Conservation (phyloP, 1,140 invertebrate species). For the Eueides isabella region DNA sequence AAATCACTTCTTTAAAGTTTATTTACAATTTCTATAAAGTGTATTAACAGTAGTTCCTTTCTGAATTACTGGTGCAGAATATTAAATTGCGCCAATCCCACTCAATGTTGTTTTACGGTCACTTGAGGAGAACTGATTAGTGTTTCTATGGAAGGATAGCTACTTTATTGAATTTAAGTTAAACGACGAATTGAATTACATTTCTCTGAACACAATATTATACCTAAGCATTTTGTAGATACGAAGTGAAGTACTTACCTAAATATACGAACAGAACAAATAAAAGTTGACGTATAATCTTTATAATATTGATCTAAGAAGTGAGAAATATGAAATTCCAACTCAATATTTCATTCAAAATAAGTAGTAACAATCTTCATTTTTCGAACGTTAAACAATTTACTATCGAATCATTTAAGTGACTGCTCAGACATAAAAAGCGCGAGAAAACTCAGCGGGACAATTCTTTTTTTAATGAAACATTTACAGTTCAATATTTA, state of each 20-base stretch:
- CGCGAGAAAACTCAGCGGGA: too few relatives aligned
- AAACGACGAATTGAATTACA: conserved; percentile 5
- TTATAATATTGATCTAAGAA: not conserved
- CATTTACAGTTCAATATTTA: too few relatives aligned
- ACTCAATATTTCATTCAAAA: too few relatives aligned
- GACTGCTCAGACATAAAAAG: too few relatives aligned
- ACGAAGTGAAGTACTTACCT: not conserved
- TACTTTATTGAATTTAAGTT: conserved; percentile 20
- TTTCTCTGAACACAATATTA: not conserved
- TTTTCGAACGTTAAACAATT: too few relatives aligned
- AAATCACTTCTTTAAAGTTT: not conserved
- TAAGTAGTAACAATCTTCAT: too few relatives aligned
- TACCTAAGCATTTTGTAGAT: not conserved
- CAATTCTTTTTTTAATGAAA: too few relatives aligned
- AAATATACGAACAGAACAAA: not conserved
- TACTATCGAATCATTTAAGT: too few relatives aligned
- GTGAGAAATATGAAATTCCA: too few relatives aligned
- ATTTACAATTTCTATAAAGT: not conserved
- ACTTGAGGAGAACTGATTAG: conserved; percentile 24
- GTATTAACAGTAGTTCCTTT: not conserved
- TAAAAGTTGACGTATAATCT: not conserved
- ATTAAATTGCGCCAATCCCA: conserved; percentile 27
- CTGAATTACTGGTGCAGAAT: conserved; percentile 7
- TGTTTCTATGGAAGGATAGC: conserved; percentile 10
- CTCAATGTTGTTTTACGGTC: conserved; percentile 29